Base-by-base conservation (phyloP, 2,888 invertebrate genomes). In the Macrosoma leucophasiata region DNA sequence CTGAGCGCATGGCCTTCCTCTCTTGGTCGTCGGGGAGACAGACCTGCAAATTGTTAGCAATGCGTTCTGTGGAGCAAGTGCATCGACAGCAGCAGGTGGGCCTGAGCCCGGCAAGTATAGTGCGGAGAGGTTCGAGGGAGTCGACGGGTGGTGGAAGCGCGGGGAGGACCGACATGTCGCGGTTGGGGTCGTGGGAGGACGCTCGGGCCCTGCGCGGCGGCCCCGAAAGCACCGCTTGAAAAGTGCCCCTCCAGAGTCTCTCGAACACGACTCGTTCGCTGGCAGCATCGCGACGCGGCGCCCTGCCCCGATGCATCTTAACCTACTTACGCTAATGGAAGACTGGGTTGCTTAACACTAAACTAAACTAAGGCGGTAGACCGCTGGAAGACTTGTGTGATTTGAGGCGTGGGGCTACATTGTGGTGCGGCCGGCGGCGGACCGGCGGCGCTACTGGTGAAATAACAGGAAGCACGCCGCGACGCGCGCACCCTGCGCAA, bases 181-280 rank as follows among this genome's bases (percentile, higher is more conserved):
- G 49, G 41, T 52, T 59, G 37, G 73, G 71, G 39, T 73, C 75
- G 55, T 64, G 72, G 21, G 76, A 72, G 35, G 70, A 66, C 21
- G 81, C 78, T 39, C 72, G 64, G 67, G 71, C 74, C 61, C 70
- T 70, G n/a, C 68, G 66, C 41, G 65, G 70, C 33, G 72, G 62
- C 13, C 70, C 72, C 19, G 78, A 76, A 11, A 82, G 53, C 41
- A 84, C 84, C 33, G 84, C 76, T 55, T 82, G 84, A 55, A 88
- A 88, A 23, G 88, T 87, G 33, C 91, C 91, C 23, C 90, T 86
- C 91, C 91, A 91, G 30, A 91, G 77, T 11, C 90, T 81, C 55
- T 91, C 91, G 66, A 92, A 91, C 34, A 91, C 88, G 19, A 89
- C 81, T 40, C 90, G 84, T 51, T 90, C 88, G 52, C 89, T 87